A percentile compares a stretch with the other conserved stretches of the same genome.
These are phyloP conservation scores for Axea sp. DNA, from an alignment of 2,888 invertebrate genomes.

Conservation along the genomic window DNA sequence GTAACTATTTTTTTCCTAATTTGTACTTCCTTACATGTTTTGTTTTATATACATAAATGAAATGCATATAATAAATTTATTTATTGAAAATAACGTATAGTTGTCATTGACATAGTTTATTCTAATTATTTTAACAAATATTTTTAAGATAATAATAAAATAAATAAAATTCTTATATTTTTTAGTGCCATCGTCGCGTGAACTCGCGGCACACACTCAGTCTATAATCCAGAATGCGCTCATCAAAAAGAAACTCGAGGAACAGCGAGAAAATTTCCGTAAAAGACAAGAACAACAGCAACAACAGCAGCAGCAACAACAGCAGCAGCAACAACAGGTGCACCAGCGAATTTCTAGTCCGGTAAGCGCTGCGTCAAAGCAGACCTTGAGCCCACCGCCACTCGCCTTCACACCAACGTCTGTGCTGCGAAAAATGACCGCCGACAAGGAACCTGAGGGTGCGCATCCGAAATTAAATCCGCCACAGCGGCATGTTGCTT, in stretches of 20 bases:
- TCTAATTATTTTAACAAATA: too few species aligned
- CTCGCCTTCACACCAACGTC: slow-evolving; percentile 96
- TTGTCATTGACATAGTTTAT: too few species aligned
- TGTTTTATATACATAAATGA: too few species aligned
- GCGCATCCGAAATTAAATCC: slow-evolving; percentile 68
- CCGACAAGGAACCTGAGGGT: slow-evolving; percentile 88
- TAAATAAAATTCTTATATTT: background rate
- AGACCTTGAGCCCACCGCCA: slow-evolving; percentile 84
- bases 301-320: slow-evolving; percentile 69
- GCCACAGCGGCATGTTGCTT: slow-evolving; percentile 68
- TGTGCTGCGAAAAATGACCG: slow-evolving; percentile 96
- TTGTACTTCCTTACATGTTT: too few species aligned
- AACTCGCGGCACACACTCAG: slow-evolving; percentile 91
- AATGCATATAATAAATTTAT: too few species aligned
- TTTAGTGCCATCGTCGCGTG: slow-evolving; percentile 89
- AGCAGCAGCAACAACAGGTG: slow-evolving; percentile 69
- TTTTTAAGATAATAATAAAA: too few species aligned
- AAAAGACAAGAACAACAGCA: slow-evolving; percentile 86
- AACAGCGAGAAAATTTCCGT: slow-evolving; percentile 91
- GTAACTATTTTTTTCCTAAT: slow-evolving; percentile 66
- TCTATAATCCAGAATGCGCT: slow-evolving; percentile 92
- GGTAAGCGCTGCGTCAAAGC: slow-evolving; percentile 79
- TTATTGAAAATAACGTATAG: too few species aligned
- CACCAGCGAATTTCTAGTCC: slow-evolving; percentile 71
- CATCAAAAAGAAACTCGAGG: slow-evolving; percentile 93